A percentile compares a stretch with the other conserved stretches of the same genome.
Evolutionary conservation across 30 jellyfish, hydroid and myxozoan species (phyloP).

Genomic region (Sanderia malayensis): DNA sequence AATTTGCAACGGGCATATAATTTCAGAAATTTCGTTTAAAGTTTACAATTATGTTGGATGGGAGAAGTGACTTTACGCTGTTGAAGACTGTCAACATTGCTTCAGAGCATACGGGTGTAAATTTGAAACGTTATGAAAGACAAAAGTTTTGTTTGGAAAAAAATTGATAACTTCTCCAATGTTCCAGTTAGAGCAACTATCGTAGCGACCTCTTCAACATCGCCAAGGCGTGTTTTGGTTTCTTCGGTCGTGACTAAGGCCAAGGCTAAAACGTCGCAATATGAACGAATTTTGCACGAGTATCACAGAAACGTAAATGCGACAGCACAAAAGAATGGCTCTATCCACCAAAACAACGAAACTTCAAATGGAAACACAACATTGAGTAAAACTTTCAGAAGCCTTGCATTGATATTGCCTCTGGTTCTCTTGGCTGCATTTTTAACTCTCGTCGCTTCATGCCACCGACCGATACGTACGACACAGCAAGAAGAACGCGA

Average conservation of each 20-base stretch:
- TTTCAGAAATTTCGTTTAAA: too few species aligned
- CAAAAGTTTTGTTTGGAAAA: neutral
- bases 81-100: too few species aligned
- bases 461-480: too few species aligned
- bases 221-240: neutral
- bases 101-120: too few species aligned
- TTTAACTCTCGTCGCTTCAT: constrained; percentile 19
- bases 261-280: constrained; percentile 32
- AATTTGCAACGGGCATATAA: too few species aligned
- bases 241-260: neutral
- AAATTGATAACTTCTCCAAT: neutral
- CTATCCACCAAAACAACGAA: constrained; percentile 6
- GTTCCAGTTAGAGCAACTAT: neutral
- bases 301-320: neutral
- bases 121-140: neutral
- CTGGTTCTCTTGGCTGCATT: constrained; percentile 36
- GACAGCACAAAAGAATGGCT: neutral
- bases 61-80: too few species aligned
- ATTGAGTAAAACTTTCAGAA: neutral
- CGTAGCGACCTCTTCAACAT: neutral
- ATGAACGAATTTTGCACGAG: constrained; percentile 27
- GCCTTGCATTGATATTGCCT: constrained; percentile 28
- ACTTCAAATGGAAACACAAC: neutral
- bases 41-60: too few species aligned
- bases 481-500: too few species aligned